Evolutionary conservation across 2,797 vertebrate species (phyloP).

Genomic region (Zalophus californianus): DNA sequence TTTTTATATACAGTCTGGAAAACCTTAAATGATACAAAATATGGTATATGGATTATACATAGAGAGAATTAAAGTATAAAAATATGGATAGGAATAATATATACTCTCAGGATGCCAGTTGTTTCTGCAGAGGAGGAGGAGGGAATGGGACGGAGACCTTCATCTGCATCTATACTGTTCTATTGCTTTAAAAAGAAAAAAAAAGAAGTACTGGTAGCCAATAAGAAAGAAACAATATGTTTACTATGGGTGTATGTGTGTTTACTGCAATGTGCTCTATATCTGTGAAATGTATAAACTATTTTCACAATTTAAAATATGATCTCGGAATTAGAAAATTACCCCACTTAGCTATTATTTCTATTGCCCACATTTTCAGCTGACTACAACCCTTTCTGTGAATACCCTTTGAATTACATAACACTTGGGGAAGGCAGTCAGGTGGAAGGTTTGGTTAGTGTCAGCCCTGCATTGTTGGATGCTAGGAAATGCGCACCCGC

Average conservation of each 20-base stretch:
- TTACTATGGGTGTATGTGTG: not conserved
- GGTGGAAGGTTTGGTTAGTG: slow-evolving; percentile 55
- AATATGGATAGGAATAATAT: not conserved
- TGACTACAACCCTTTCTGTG: slow-evolving; percentile 37
- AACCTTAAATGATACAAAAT: not conserved
- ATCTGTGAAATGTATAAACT: slow-evolving; percentile 41
- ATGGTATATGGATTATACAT: not conserved
- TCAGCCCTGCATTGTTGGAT: slow-evolving; percentile 60
- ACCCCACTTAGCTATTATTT: slow-evolving; percentile 2
- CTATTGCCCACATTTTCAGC: slow-evolving; percentile 35
- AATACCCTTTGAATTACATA: slow-evolving; percentile 59
- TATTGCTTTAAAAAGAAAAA: slow-evolving; percentile 47
- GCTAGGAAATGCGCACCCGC: slow-evolving; percentile 33
- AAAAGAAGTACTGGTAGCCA: not conserved
- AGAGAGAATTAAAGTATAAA: not conserved
- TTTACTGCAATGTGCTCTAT: not conserved
- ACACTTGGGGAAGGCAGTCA: slow-evolving; percentile 51
- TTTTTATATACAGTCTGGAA: slow-evolving; percentile 1
- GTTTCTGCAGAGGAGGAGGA: slow-evolving; percentile 40
- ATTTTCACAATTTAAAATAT: slow-evolving; percentile 41
- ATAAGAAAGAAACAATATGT: not conserved
- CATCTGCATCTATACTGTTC: not conserved
- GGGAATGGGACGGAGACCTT: not conserved
- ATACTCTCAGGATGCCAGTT: not conserved
- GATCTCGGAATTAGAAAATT: slow-evolving; percentile 28